Evolutionary conservation across 2,113 vertebrate species (phyloP), one percentile per base, ranked within the genome.

Genomic region (Xenopus laevis): DNA sequence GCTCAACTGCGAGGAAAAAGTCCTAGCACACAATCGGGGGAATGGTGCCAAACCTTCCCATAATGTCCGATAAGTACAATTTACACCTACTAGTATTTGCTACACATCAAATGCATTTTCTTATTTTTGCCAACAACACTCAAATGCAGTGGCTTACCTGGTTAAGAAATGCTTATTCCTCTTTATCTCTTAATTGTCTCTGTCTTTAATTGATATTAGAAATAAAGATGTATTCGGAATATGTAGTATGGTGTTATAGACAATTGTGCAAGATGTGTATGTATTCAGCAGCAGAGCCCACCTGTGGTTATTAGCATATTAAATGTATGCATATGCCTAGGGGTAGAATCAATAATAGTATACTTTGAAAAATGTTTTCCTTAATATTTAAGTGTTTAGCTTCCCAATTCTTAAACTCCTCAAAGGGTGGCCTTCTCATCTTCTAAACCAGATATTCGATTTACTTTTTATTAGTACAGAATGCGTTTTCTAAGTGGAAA

Each of bases 281-380:
- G 15, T 3, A n/a, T 55, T 8, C 17, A 55, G 7, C 53, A 9
- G 53, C 16, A n/a, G 53, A 13, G 3, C 63, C n/a, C 74, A 77
- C 64, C 74, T 77, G 74, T 46, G 57, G 20, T 70, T 23, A 64
- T 70, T 77, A 77, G 21, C 74, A 77, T 77, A 62, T 68, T 53
- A 16, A 17, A 23, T 59, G 60, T 27, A 52, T 18, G 30, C 50
- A 21, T 63, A 62, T 69, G 74, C 67, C 67, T 69, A 33, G 40
- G 62, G 66, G 67, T 18, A 69, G 52, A 59, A 63, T 59, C 33
- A 20, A 45, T 58, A 64, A 27, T 52, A 64, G 40, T 18, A 45
- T 57, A 62, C 45, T 70, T 69, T 70, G 59, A 69, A 70, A 64
- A 70, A 70, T 77, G 33, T 70, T 21, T 53, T 70, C 15, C 20